Evolutionary conservation across 2,888 invertebrate genomes (phyloP), one percentile per base, ranked within the genome.

Genomic region (Teleiodes luculella): DNA sequence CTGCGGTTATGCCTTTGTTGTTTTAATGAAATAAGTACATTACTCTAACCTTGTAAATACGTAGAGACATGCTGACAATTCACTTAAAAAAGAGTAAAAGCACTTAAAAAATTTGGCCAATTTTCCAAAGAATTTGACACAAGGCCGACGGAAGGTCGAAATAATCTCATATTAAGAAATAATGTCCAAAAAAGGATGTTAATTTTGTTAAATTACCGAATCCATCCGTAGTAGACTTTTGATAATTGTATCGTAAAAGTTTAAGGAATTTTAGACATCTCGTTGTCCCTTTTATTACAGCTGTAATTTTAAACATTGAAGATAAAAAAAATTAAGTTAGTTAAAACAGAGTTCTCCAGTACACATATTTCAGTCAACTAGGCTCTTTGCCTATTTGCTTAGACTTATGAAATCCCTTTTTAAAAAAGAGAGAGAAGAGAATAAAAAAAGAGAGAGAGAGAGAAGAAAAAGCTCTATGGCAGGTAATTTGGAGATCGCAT

Each of bases 61-160:
- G 24, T 24, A 33, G 4, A 20, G 20, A 20, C 11, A 5, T 43
- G 10, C 11, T 8, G 24, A 43, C 28, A 43, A 43, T 43, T 24
- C 20, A 43, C 20, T 24, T 24, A 43, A 20, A n/a, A n/a, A n/a
- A n/a, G n/a, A n/a, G n/a, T n/a, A n/a, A 39, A 24, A 24, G 20
- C 24, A 24, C 43, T n/a, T 20, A 7, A 20, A 64, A 60, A 60
- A 50, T 51, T 59, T 60, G 54, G 52, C 54, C 52, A 50, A 58
- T 57, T 57, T 46, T 46, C 30, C 46, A 14, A 62, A 55, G 60
- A 61, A 66, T 66, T 65, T 65, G 60, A 62, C 61, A 53, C 65
- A 64, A 70, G 70, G 72, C 52, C 61, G 45, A 8, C 47, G 53
- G 60, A 68, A 66, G 64, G 66, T 57, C 57, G 56, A 46, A 36